phyloP scores from a whole-genome alignment of 2,888 invertebrate species.

The Fragum sueziense region DNA sequence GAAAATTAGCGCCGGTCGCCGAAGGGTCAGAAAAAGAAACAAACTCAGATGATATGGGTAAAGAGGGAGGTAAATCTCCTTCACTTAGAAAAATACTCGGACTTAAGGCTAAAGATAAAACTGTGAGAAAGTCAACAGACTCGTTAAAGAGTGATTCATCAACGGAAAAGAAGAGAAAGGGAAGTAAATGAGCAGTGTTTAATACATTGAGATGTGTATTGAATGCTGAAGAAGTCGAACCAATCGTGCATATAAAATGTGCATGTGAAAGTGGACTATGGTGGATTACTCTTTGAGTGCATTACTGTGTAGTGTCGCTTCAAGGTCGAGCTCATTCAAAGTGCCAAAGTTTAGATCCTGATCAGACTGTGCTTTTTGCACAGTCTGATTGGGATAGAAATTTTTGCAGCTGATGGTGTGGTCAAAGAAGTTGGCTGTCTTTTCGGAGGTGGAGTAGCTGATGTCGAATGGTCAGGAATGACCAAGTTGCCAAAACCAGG shows the following conservation, averaged over 20 bases:
- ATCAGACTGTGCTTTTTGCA: background rate
- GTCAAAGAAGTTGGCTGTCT: too few relatives aligned
- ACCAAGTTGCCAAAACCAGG: background rate
- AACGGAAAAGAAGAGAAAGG: slow-evolving; percentile 49
- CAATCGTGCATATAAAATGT: background rate
- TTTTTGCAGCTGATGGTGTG: too few relatives aligned
- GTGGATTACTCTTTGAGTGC: background rate
- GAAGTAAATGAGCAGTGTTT: slow-evolving; percentile 49
- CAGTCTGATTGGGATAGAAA: background rate
- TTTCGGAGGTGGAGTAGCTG: background rate
- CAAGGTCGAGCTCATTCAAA: background rate
- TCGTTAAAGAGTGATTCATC: slow-evolving; percentile 55
- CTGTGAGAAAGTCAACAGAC: slow-evolving; percentile 61
- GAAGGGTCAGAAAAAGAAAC: slow-evolving; percentile 43
- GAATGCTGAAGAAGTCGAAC: background rate
- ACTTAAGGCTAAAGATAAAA: slow-evolving; percentile 68
- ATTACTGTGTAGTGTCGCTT: background rate
- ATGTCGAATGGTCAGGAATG: background rate
- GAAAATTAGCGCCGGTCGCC: slow-evolving; percentile 56
- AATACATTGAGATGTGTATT: background rate
- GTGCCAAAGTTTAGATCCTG: background rate
- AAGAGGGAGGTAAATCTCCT: slow-evolving; percentile 65
- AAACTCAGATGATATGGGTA: slow-evolving; percentile 49
- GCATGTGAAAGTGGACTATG: background rate
- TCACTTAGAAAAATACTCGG: slow-evolving; percentile 72